Evolutionary conservation across 2,113 vertebrate species (phyloP), one percentile per base, ranked within the genome.

Genomic region (Dicrurus megarhynchus): DNA sequence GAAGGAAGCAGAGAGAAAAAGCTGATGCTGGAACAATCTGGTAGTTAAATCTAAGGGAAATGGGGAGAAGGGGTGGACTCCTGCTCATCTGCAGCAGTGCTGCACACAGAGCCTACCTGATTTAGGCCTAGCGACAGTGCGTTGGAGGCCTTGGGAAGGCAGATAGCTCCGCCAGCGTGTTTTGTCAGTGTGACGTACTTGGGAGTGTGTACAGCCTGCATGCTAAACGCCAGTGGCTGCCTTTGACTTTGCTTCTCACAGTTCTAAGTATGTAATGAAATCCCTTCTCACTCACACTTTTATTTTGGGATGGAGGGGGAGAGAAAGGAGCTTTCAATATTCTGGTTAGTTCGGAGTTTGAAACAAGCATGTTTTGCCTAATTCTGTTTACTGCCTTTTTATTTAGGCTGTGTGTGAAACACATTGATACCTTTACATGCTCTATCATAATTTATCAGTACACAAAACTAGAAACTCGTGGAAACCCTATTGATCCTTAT

Each of bases 71-170:
- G 35, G 61, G 37, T 65, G 80, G 55, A 11, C 44, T 76, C 35
- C 42, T 80, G 76, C 83, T 94, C 84, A 17, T 96, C 90, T 91
- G 95, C 91, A 96, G 89, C 87, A 65, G 86, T 89, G 9, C 79
- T 75, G 91, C 94, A 71, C 87, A 30, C 67, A 67, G 93, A 77
- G 76, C 82, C 78, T 93, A 37, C 82, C 93, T 95, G 97, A 56
- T 68, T 59, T 22, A 81, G 85, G 94, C 87, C 89, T 82, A 64
- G 91, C 65, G 94, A 90, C 97, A 73, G 89, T 44, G 82, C 89
- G 92, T 97, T 89, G 95, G 97, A 97, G 97, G 97, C 97, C 95
- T 94, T 44, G 84, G 96, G 97, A 97, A 96, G 39, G 95, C 97
- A 94, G 96, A 74, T 13, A 81, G 97, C 98, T 97, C 95, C 44